Conservation (phyloP, 2,888 invertebrate genomes). For the Erebia ligea region DNA sequence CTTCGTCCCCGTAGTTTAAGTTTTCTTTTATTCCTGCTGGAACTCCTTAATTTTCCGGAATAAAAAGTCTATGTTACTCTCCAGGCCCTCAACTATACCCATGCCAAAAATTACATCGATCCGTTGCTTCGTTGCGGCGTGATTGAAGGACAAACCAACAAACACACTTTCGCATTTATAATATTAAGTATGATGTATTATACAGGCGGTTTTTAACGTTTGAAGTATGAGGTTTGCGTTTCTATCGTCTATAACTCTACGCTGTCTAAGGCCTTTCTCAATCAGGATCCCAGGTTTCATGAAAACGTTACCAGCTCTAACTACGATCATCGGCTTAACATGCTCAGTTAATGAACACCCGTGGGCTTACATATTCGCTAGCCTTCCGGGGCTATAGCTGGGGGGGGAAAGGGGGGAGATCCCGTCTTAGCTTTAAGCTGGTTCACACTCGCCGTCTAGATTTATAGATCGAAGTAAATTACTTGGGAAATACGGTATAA, state of each 20-base stretch:
- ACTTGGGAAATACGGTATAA: constrained; percentile 32
- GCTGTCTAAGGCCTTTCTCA: constrained; percentile 42
- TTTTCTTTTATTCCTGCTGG: no score
- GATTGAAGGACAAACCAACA: no score
- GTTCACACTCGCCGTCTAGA: constrained; percentile 50
- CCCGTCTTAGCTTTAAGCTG: constrained; percentile 42
- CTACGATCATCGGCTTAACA: constrained; percentile 68
- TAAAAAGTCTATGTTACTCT: no score
- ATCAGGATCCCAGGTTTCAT: constrained; percentile 47
- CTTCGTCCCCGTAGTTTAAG: no score
- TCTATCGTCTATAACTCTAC: background rate
- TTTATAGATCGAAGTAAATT: constrained; percentile 42
- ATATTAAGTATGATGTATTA: no score
- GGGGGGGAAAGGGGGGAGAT: constrained; percentile 40
- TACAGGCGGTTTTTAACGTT: background rate
- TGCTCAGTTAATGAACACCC: constrained; percentile 74
- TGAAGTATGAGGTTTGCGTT: background rate
- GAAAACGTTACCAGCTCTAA: constrained; percentile 40
- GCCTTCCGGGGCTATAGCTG: constrained; percentile 43
- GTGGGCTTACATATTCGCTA: constrained; percentile 64
- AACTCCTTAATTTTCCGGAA: no score
- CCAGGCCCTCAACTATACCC: no score
- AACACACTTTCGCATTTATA: no score
- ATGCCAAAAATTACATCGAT: no score
- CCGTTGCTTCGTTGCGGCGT: no score